These are phyloP conservation scores for Pollenia angustigena DNA, from an alignment of 2,888 invertebrate species.

Conservation along the genomic window DNA sequence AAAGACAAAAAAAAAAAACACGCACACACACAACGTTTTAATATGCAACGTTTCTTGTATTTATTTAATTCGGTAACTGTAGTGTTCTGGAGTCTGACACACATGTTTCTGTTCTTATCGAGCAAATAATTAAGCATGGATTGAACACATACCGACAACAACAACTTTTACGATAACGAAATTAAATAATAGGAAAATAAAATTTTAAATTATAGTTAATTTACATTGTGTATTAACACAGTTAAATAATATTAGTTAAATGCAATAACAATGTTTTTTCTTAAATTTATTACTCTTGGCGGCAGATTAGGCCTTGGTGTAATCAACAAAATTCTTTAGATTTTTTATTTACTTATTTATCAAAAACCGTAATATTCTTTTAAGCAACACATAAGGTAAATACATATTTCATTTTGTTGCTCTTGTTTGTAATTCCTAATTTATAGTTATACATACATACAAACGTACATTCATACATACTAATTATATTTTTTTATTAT, in stretches of 20 bases:
- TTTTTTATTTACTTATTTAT: no score
- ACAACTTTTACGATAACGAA: background rate
- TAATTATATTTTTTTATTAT: no score
- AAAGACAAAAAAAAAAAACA: no score
- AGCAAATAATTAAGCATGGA: background rate
- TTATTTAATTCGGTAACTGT: slow-evolving; percentile 1
- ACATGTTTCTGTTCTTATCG: background rate
- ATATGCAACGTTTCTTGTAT: background rate
- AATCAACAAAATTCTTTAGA: no score
- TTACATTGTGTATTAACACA: slow-evolving; percentile 45
- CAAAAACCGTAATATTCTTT: no score
- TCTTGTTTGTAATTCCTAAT: no score
- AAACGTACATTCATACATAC: no score
- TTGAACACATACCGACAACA: background rate
- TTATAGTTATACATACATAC: no score
- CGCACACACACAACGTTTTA: background rate
- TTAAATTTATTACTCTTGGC: background rate
- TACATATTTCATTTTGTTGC: no score
- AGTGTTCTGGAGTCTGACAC: background rate
- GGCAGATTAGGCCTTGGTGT: no score
- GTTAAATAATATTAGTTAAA: slow-evolving; percentile 43
- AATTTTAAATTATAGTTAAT: slow-evolving; percentile 28
- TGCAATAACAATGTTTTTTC: slow-evolving; percentile 9
- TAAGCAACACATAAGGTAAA: no score
- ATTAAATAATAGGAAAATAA: background rate